These are phyloP conservation scores for Aleiodes leptofemur DNA, from an alignment of 2,888 invertebrate species.

Conservation along the genomic window DNA sequence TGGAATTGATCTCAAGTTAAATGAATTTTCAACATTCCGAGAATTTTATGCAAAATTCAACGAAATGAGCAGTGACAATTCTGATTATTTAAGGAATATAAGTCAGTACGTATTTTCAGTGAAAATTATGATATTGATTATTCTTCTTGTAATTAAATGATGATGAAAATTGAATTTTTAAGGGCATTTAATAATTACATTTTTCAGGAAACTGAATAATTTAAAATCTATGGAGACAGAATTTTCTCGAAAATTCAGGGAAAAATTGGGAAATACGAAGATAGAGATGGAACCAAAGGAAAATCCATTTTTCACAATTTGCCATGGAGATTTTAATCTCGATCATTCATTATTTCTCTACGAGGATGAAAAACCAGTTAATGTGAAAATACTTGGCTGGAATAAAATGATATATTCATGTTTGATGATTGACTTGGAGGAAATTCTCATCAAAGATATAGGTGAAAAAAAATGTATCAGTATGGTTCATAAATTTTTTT, in stretches of 20 bases:
- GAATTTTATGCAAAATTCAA: conserved; percentile 65
- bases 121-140: conserved; percentile 27
- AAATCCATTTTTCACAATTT: conserved; percentile 60
- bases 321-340: conserved; percentile 59
- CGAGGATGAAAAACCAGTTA: conserved; percentile 58
- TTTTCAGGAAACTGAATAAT: conserved; percentile 52
- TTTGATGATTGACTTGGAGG: conserved; percentile 63
- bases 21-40: conserved; percentile 59
- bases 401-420: conserved; percentile 64
- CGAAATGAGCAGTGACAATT: conserved; percentile 52
- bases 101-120: conserved; percentile 41
- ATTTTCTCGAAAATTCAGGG: conserved; percentile 46
- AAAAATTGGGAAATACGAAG: conserved; percentile 38
- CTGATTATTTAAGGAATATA: conserved; percentile 34
- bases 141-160: conserved; percentile 33
- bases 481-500: conserved; percentile 1
- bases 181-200: conserved; percentile 21
- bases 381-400: conserved; percentile 67
- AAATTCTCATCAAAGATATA: conserved; percentile 52
- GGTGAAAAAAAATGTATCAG: not conserved
- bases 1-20: conserved; percentile 60
- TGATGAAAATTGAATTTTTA: conserved; percentile 36
- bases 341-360: conserved; percentile 62
- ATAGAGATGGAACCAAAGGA: conserved; percentile 47
- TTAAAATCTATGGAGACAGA: conserved; percentile 47